Evolutionary conservation across 2,888 invertebrate species (phyloP), one percentile per base, ranked within the genome.

Genomic region (Scelioninae gen. 1): DNA sequence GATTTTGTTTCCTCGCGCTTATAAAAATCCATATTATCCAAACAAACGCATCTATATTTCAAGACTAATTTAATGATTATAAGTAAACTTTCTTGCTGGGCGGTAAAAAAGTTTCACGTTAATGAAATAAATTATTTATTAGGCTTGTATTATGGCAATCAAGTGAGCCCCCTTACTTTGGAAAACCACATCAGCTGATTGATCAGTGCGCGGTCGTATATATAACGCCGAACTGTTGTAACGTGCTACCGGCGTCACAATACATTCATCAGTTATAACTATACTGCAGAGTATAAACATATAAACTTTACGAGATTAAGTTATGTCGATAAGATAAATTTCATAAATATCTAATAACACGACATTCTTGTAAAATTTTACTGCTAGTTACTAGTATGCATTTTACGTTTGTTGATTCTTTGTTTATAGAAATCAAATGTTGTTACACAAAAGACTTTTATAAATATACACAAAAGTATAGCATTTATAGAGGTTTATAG

Each of bases 51-150:
- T 38, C 66, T 38, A 58, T 75, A 66, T 40, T 66, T 75, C 49
- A 75, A 8, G 40, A 13, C 11, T 51, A 63, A 55, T 74, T 43
- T 47, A 47, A 63, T 55, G 55, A 23, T 74, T 62, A 62, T 43
- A 51, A 62, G 51, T 43, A 31, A 62, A 63, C 60, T 74, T 55
- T 55, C 34, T 47, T 43, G 11, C 32, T 43, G 15, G 32, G 31
- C 13, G 8, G 31, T 49, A 65, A 65, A 55, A 65, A 75, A 45
- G 75, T 65, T 75, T 75, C 15, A 65, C 38, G 56, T 49, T 60
- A 71, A 71, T 71, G 58, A 71, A 71, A 71, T 71, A 58, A 71
- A 71, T 71, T 71, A 71, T 71, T 71, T 71, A 71, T 71, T 71
- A 71, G 71, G 0, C 38, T 60, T 49, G 40, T 60, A 31, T 71